Conservation (phyloP, 2,797 vertebrate species). For the Helarctos malayanus region DNA sequence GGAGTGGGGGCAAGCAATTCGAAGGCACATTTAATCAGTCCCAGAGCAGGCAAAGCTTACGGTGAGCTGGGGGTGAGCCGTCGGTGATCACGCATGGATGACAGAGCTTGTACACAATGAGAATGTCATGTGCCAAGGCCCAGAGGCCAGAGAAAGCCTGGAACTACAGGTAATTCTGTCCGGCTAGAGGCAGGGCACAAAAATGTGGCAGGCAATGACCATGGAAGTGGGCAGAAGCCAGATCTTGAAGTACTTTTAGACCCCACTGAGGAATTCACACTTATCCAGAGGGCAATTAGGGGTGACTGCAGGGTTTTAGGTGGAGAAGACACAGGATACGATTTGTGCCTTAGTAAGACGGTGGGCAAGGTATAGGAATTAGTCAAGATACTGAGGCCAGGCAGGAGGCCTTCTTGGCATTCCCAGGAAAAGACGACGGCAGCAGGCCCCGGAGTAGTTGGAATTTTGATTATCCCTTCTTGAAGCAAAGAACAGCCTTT, state of each 20-base stretch:
- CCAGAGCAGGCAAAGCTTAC: neutral
- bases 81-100: no score
- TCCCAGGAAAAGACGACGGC: neutral
- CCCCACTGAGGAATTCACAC: neutral
- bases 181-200: neutral
- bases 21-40: neutral
- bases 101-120: neutral
- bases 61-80: neutral
- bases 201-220: neutral
- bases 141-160: neutral
- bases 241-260: neutral
- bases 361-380: neutral
- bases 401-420: no score
- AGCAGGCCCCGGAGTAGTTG: neutral
- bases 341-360: neutral
- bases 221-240: neutral
- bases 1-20: neutral
- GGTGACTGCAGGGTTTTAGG: neutral
- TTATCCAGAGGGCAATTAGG: neutral
- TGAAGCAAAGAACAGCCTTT: neutral
- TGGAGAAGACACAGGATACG: neutral
- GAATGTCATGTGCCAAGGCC: neutral
- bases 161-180: neutral
- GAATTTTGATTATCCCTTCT: neutral
- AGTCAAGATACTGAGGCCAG: neutral